Evolutionary conservation across 2,113 vertebrate species (phyloP), one percentile per base, ranked within the genome.

Genomic region (Craseonycteris thonglongyai): DNA sequence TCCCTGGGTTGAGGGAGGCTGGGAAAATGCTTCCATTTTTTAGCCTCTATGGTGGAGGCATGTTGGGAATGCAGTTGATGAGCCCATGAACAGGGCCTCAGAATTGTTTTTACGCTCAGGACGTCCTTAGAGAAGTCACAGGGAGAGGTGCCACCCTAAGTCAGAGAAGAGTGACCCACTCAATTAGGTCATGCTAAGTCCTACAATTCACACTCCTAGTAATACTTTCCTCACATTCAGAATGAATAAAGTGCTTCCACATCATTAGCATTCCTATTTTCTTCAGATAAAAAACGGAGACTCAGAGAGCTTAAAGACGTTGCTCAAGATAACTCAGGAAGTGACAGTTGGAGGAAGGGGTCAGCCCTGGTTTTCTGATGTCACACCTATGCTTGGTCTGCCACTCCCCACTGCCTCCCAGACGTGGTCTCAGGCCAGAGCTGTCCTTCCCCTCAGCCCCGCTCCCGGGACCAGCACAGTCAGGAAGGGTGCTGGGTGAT

Each of bases 341-440:
- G 26, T 0, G 28, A 24, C 45, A 35, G 38, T 9, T 51, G 14
- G 1, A 0, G 33, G 26, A 81, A 54, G 18, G 45, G 10, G 22
- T 69, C 71, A 49, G 7, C 45, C 30, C 59, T 35, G 4, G 40
- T 54, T 61, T 85, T 63, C 49, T 82, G 63, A 61, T 3, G 1
- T 69, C 35, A 51, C 7, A 0, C 0, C 0, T n/a, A 0, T 33
- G 35, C 42, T 83, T 68, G 58, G 16, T 51, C 45, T 30, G 7
- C 49, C 18, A 1, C 26, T 19, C 30, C 33, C 11, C 7, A 7
- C 75, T 59, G 16, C 38, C 16, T 47, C 63, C 40, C 28, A 2
- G 14, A 19, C 33, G 45, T 10, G 3, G 38, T 38, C 69, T 79
- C 72, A 45, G 61, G 45, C 40, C 59, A 47, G 9, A 16, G 30